Base-by-base conservation (phyloP, 2,797 vertebrate species). In the Threskiornis aethiopicus region DNA sequence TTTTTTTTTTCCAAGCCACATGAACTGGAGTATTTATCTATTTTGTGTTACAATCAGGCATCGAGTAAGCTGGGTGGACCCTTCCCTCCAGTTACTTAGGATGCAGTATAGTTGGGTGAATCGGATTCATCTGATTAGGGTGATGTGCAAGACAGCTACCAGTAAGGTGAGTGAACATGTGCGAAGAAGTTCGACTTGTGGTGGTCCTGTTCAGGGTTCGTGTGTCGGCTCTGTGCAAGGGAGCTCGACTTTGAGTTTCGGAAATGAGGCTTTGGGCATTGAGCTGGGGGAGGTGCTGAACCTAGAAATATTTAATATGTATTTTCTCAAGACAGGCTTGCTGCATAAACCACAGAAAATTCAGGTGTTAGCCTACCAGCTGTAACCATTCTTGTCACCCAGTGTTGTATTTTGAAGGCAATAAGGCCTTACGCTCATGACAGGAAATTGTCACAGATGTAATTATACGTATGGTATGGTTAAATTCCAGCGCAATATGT, bases 401-500 rank as follows among this genome's bases (percentile, higher is more conserved):
- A 4, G n/a, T 0, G 9, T 24, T 71, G 8, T 25, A 29, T 84
- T 91, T 78, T n/a, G 65, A 75, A 85, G 67, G 59, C 35, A 87
- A 28, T 62, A 83, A 77, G n/a, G 31, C n/a, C 37, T 93, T 42
- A 7, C 0, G 1, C 7, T 91, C 9, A 6, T 75, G 49, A 54
- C 72, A 90, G 94, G 75, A 95, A 88, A 55, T 83, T 87, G 41
- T 92, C 87, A 89, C 78, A 81, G 61, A 54, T 65, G 35, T 72
- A 77, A 59, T 90, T 95, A 62, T 28, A 46, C 0, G 1, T 87
- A 49, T 4, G 2, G 61, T 88, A 77, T 59, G 71, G 90, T 84
- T 87, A 78, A 87, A 39, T 75, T 89, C 64, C 69, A 72, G 26
- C 22, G n/a, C 62, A 89, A 57, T 61, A 81, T 52, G 39, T n/a